phyloP scores from a whole-genome alignment of 2,888 invertebrate genomes.

The Lasioglossum figueresi region DNA sequence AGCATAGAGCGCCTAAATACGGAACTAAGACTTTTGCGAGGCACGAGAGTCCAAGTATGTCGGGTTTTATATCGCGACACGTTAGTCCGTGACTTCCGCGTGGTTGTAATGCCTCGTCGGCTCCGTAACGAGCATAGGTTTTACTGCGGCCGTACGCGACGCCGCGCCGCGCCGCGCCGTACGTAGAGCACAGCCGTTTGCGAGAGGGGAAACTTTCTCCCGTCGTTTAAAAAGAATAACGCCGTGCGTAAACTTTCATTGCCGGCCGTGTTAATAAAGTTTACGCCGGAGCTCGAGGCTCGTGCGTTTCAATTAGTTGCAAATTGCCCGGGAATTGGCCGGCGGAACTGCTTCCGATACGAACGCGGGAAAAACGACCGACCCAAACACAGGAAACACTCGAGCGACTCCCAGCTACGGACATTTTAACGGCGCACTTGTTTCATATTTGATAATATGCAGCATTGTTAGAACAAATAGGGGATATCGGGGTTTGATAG shows the following conservation, averaged over 20 bases:
- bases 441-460: not conserved
- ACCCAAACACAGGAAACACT: not conserved
- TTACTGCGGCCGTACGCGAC: slow-evolving; percentile 37
- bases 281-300: not conserved
- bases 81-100: slow-evolving; percentile 36
- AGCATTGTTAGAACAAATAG: no score
- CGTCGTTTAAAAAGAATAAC: slow-evolving; percentile 51
- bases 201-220: slow-evolving; percentile 42
- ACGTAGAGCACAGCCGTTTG: slow-evolving; percentile 42
- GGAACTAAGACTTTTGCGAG: not conserved
- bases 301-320: slow-evolving; percentile 57
- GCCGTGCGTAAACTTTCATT: slow-evolving; percentile 55
- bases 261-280: slow-evolving; percentile 55
- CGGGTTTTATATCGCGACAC: slow-evolving; percentile 36
- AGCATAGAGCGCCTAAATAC: slow-evolving; percentile 2
- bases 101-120: slow-evolving; percentile 36
- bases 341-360: slow-evolving; percentile 19
- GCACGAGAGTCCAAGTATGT: slow-evolving; percentile 14
- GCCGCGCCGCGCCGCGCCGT: no score
- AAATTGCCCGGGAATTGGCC: slow-evolving; percentile 47
- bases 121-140: slow-evolving; percentile 46
- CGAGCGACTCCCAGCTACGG: slow-evolving; percentile 16
- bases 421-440: slow-evolving; percentile 11
- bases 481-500: no score
- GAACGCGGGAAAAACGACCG: not conserved